Evolutionary conservation across 2,113 vertebrate species (phyloP), one percentile per base, ranked within the genome.

Genomic region (Asarcornis scutulata): DNA sequence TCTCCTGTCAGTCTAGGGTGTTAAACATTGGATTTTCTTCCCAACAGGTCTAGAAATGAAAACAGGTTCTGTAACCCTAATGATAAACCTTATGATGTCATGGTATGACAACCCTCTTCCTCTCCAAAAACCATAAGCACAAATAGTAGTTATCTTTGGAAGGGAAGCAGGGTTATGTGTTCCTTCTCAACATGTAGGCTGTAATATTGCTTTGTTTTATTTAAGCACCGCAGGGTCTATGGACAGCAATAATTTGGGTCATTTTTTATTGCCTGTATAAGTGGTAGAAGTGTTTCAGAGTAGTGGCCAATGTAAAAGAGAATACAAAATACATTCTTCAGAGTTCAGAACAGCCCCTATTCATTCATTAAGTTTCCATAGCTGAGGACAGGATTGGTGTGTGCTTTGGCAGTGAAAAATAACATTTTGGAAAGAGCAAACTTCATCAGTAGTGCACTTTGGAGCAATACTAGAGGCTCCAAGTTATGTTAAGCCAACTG

Each of bases 341-440:
- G 62, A 55, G 75, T 91, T 92, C 86, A 79, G 42, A 69, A 73
- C 0, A 0, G 22, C 36, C 34, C 23, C 31, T 13, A 73, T 95
- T 79, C 83, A 87, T 86, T 94, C 77, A 78, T 78, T 58, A 82
- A 59, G 21, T 89, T 97, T 85, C 38, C 56, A 50, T 85, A 75
- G 74, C 56, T 60, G 53, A 93, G 38, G 63, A 82, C 27, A 42
- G 71, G 62, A 86, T 36, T 88, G 25, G 6, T 95, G 73, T 59
- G 7, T 91, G 81, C 31, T 88, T 95, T 96, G 94, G 83, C 86
- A 92, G 53, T 53, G 69, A 85, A 94, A 95, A 96, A 91, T 68
- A 90, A 58, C 55, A 72, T 89, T 93, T 88, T 2, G 12, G 83
- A 78, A 83, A 83, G 78, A 86, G 75, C 63, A 91, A 89, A 68